Percentiles rank a stretch among this genome's conserved stretches.
phyloP scores from a whole-genome alignment of 2,888 invertebrate genomes.

The Tipula unca region DNA sequence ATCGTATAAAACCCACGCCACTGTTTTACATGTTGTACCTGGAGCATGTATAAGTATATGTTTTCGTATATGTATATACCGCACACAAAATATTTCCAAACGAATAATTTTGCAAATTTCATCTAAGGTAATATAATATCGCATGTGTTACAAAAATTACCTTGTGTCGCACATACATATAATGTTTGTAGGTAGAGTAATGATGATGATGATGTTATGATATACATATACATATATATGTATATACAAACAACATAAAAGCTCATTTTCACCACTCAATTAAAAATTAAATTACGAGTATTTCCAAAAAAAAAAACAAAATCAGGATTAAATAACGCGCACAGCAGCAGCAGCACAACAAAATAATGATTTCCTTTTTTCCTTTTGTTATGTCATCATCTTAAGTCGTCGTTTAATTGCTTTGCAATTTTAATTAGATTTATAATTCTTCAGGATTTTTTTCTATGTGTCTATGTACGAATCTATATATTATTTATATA shows the following conservation, averaged over 20 bases:
- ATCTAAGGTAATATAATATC: no score
- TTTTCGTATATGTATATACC: no score
- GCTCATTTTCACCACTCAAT: neutral
- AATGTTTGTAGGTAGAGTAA: no score
- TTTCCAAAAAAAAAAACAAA: no score
- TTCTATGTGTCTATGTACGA: neutral
- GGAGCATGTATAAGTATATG: no score
- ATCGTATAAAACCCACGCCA: neutral
- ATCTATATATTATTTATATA: neutral
- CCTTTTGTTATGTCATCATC: neutral
- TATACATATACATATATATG: no score
- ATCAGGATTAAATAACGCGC: neutral
- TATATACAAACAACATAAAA: no score
- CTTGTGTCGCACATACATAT: neutral
- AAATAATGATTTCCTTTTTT: neutral
- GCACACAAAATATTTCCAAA: neutral
- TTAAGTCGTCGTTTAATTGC: neutral
- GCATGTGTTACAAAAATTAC: neutral
- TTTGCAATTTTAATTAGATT: neutral
- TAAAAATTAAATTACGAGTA: neutral
- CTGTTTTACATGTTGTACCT: no score
- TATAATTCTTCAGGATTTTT: no score
- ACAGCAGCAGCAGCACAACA: neutral
- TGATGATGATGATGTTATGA: no score
- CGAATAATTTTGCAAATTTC: neutral